Evolutionary conservation across 2,113 vertebrate species (phyloP).

Genomic region (Blennius ocellaris): DNA sequence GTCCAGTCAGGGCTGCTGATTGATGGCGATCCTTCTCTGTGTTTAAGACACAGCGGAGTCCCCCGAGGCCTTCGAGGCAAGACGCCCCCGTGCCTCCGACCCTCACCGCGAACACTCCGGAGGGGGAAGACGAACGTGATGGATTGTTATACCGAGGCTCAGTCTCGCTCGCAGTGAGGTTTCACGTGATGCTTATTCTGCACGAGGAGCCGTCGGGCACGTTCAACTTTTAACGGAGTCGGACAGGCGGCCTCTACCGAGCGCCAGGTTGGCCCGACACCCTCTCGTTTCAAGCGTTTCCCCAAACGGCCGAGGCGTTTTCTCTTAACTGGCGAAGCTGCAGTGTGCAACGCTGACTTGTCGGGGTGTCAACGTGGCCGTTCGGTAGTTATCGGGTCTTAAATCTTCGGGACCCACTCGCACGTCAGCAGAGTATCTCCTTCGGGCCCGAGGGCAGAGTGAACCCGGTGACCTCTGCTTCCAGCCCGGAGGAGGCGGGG

Average conservation of each 20-base stretch:
- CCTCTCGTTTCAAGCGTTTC: background rate
- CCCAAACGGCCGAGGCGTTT: background rate
- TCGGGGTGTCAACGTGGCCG: background rate
- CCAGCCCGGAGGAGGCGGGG: constrained; percentile 29
- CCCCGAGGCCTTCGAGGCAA: no score
- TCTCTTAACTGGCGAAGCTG: background rate
- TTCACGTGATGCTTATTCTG: no score
- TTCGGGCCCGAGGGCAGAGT: constrained; percentile 32
- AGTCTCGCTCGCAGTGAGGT: no score
- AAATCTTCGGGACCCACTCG: background rate
- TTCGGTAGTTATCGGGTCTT: no score
- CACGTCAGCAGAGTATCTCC: background rate
- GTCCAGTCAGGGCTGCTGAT: background rate
- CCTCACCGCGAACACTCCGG: no score
- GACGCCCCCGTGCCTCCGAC: no score
- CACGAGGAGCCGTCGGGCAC: no score
- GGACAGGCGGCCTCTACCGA: background rate
- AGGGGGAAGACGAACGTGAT: no score
- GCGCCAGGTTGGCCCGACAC: background rate
- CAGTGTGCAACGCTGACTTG: background rate
- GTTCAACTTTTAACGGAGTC: background rate
- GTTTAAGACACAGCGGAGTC: no score
- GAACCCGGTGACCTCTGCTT: constrained; percentile 63
- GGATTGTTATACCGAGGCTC: no score
- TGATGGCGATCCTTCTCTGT: no score